A percentile compares a stretch with the other conserved stretches of the same genome.
Evolutionary conservation across 2,113 vertebrate genomes (phyloP).

Genomic region (Erythrolamprus reginae): DNA sequence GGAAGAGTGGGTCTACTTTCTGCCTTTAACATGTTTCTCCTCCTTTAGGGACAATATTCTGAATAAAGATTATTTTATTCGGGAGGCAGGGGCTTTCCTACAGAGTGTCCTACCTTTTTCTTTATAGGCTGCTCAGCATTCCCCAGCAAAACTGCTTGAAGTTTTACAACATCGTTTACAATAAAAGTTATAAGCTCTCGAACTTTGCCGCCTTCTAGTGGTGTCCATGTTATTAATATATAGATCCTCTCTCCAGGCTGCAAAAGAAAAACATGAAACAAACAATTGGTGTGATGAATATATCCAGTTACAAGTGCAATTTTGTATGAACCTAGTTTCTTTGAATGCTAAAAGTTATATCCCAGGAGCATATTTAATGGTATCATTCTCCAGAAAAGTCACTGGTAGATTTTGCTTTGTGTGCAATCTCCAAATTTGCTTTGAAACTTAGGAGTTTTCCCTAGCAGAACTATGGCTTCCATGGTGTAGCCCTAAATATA

Average conservation of each 20-base stretch:
- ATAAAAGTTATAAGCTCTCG: constrained; percentile 84
- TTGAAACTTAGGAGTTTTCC: neutral
- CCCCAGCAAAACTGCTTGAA: constrained; percentile 87
- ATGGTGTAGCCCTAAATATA: neutral
- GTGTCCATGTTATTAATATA: constrained; percentile 86
- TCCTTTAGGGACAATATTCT: too few relatives aligned
- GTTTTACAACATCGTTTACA: constrained; percentile 82
- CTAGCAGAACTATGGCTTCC: neutral
- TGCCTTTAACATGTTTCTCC: too few relatives aligned
- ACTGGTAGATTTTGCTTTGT: neutral
- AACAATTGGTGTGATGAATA: neutral
- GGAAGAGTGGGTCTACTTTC: too few relatives aligned
- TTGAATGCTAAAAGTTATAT: neutral
- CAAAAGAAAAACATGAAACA: constrained; percentile 1
- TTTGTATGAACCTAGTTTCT: neutral
- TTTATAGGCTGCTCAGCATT: constrained; percentile 77
- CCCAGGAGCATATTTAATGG: neutral
- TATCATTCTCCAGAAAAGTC: neutral
- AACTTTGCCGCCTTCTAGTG: constrained; percentile 82
- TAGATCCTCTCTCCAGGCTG: constrained; percentile 73
- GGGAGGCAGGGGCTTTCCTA: too few relatives aligned
- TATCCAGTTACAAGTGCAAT: neutral
- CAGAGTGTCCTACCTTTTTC: constrained; percentile 77
- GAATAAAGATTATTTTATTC: too few relatives aligned
- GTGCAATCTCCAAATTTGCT: neutral